phyloP scores from a whole-genome alignment of 2,113 vertebrate species.

The Percopsis transmontana region DNA sequence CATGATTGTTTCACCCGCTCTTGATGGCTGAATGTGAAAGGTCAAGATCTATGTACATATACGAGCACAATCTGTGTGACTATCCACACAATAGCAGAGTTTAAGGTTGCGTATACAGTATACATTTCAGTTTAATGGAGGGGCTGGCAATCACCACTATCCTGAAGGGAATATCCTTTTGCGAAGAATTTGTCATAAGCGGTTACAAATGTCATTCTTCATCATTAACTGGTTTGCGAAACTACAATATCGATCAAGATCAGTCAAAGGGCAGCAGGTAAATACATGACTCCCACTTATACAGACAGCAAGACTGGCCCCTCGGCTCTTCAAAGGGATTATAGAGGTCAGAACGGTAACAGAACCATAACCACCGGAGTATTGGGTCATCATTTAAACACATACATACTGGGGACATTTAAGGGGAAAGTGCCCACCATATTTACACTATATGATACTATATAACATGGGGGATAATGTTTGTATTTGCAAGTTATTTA shows the following conservation, averaged over 20 bases:
- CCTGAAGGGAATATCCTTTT: no score
- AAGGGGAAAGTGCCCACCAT: slow-evolving; percentile 37
- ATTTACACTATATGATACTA: slow-evolving; percentile 58
- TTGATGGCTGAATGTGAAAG: slow-evolving; percentile 18
- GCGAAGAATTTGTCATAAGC: no score
- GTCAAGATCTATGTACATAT: background rate
- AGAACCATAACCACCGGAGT: slow-evolving; percentile 10
- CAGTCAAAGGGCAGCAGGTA: background rate
- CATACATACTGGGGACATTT: slow-evolving; percentile 13
- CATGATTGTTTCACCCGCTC: slow-evolving; percentile 49
- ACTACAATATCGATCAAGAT: no score
- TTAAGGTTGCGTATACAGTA: background rate
- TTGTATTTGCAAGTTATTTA: slow-evolving; percentile 53
- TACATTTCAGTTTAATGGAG: background rate
- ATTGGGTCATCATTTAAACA: slow-evolving; percentile 20
- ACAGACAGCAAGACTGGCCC: no score
- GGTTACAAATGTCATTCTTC: no score
- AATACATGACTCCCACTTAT: background rate
- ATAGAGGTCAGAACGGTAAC: slow-evolving; percentile 21
- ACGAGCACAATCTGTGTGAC: background rate
- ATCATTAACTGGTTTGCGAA: no score
- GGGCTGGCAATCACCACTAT: background rate
- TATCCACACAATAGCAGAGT: background rate
- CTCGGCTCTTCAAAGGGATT: slow-evolving; percentile 22
- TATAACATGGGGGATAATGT: slow-evolving; percentile 7